Evolutionary conservation across 2,797 vertebrate genomes (phyloP), one percentile per base, ranked within the genome.

Genomic region (Ispidina lecontei): DNA sequence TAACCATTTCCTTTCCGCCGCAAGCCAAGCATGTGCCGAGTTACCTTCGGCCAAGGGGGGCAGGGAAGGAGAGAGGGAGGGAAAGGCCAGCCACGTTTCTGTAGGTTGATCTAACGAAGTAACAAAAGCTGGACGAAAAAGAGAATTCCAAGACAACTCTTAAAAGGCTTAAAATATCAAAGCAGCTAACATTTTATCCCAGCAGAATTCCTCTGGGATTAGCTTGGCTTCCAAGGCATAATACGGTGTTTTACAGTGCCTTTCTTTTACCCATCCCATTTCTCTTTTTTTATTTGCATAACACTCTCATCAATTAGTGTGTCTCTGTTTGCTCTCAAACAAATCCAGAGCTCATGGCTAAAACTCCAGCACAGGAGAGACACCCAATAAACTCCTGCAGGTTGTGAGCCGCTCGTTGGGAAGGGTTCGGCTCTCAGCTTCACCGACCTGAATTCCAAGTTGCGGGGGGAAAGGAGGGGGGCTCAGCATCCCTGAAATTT

Each of bases 141-240:
- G 84, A 96, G 96, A 96, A 96, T 93, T 97, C 93, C 91, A 92
- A 95, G 96, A 94, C 91, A 91, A 97, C 95, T 96, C 93, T 95
- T 83, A 92, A 94, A 64, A 91, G 83, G 95, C 90, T 93, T 79
- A 91, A 97, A 97, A 96, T 91, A 95, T 97, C 96, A 94, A 90
- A 76, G 85, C 90, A 75, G 91, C 90, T 95, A 96, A 96, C 92
- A 88, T 95, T 95, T 96, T 91, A 91, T 95, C 88, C 91, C 43
- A 87, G 88, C 72, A 80, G 92, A 96, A 93, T 93, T 95, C 93
- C 85, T 72, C 84, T 43, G 92, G 89, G 97, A 97, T 95, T 97
- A 96, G 76, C 79, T 74, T 87, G 95, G 97, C 95, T 97, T 97
- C 94, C 92, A 92, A 96, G 95, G 94, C 92, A 96, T 84, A 95